These are phyloP conservation scores for Listrodromus nycthemerus DNA, from an alignment of 2,888 invertebrate species.

Conservation along the genomic window DNA sequence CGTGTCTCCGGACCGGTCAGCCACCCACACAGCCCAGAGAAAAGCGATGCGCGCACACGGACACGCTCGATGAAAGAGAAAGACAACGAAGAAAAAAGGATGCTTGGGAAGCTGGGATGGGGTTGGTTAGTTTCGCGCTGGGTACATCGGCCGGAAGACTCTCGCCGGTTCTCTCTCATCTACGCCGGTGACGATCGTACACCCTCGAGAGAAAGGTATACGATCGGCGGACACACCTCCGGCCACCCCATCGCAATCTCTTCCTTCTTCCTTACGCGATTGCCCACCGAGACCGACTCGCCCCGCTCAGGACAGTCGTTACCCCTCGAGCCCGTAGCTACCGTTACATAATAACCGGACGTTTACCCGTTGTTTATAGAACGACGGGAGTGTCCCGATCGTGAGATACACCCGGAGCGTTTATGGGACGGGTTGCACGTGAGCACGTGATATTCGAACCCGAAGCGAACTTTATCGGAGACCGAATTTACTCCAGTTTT, in stretches of 20 bases:
- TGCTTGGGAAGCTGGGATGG: not conserved
- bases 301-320: constrained; percentile 6
- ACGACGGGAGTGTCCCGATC: constrained; percentile 38
- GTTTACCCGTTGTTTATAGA: constrained; percentile 77
- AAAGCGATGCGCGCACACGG: constrained; percentile 24
- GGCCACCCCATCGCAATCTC: constrained; percentile 51
- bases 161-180: constrained; percentile 3
- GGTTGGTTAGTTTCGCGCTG: not conserved
- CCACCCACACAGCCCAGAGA: constrained; percentile 17
- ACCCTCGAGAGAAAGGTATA: constrained; percentile 58
- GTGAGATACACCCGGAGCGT: constrained; percentile 34
- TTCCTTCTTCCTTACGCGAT: constrained; percentile 28
- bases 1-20: constrained; percentile 57
- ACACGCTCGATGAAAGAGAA: not conserved
- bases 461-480: too few species aligned
- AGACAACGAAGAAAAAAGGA: constrained; percentile 10
- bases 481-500: not conserved
- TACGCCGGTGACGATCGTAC: constrained; percentile 54
- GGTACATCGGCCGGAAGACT: constrained; percentile 29
- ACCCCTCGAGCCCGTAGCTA: constrained; percentile 43
- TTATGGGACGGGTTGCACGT: constrained; percentile 45
- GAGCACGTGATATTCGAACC: constrained; percentile 11
- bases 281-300: constrained; percentile 12
- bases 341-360: constrained; percentile 74
- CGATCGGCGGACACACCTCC: constrained; percentile 70